Conservation (phyloP, 2,113 vertebrate species). For the Crotophaga sulcirostris region DNA sequence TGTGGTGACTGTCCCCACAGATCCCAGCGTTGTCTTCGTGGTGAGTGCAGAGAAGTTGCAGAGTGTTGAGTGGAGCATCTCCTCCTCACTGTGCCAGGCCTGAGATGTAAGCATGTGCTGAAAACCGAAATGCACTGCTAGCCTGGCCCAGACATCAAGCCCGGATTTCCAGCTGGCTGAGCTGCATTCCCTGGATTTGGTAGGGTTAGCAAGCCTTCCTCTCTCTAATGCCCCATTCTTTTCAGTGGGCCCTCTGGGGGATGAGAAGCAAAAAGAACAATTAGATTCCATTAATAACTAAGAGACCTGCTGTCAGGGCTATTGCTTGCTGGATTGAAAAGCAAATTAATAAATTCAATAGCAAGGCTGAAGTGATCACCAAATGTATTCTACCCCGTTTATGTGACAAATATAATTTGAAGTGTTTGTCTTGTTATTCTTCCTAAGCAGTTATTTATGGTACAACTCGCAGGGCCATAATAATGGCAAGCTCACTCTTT, state of each 20-base stretch:
- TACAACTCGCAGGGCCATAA: background rate
- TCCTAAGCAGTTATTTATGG: constrained; percentile 6
- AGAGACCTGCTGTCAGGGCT: background rate
- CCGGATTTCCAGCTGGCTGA: background rate
- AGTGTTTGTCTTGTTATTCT: constrained; percentile 2
- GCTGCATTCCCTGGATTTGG: background rate
- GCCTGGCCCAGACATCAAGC: background rate
- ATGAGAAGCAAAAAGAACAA: background rate
- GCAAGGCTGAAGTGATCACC: background rate
- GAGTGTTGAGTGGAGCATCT: background rate
- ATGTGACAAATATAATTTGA: constrained; percentile 24
- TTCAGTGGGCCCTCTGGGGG: background rate
- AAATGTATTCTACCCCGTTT: background rate
- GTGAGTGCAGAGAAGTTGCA: background rate
- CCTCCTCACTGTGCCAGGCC: background rate
- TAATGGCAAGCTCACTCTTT: background rate
- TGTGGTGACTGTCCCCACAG: background rate
- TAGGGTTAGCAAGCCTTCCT: background rate
- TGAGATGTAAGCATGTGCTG: fast-evolving
- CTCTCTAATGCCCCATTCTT: background rate
- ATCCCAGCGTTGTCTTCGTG: fast-evolving
- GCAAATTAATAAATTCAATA: constrained; percentile 10
- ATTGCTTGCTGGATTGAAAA: background rate
- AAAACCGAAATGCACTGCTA: fast-evolving
- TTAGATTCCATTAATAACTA: background rate